These are phyloP conservation scores for Griposia aprilina DNA, from an alignment of 2,888 invertebrate genomes.

Conservation along the genomic window DNA sequence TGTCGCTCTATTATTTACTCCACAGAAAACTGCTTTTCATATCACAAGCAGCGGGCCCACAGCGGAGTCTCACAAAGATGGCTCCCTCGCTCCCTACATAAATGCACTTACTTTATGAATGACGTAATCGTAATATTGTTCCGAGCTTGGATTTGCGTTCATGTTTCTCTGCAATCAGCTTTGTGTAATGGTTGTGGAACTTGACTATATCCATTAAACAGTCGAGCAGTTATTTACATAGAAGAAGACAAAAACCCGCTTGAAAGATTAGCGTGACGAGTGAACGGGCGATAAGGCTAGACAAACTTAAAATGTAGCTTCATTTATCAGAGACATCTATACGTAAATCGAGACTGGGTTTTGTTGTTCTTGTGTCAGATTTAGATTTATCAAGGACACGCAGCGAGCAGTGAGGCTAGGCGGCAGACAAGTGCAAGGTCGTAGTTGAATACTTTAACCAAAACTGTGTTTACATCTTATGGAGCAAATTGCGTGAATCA, in stretches of 20 bases:
- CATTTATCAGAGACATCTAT: constrained; percentile 69
- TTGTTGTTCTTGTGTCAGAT: constrained; percentile 69
- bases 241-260: constrained; percentile 70
- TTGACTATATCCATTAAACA: constrained; percentile 70
- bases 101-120: constrained; percentile 86
- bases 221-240: constrained; percentile 67
- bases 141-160: constrained; percentile 78
- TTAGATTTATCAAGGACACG: constrained; percentile 76
- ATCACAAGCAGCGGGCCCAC: constrained; percentile 85
- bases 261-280: constrained; percentile 69
- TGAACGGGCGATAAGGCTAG: constrained; percentile 69
- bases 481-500: constrained; percentile 84
- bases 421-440: constrained; percentile 75
- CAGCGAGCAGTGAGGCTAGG: constrained; percentile 58
- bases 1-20: constrained; percentile 84
- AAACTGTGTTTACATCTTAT: constrained; percentile 77
- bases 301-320: constrained; percentile 63
- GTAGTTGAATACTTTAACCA: constrained; percentile 74
- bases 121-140: constrained; percentile 86
- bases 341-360: constrained; percentile 64
- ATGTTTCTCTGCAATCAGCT: constrained; percentile 78
- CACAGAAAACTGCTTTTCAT: constrained; percentile 87
- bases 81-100: constrained; percentile 80
- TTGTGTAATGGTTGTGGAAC: constrained; percentile 73
- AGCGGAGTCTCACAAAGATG: constrained; percentile 82